Base-by-base conservation (phyloP, 2,888 invertebrate species). In the Melanophora roralis region DNA sequence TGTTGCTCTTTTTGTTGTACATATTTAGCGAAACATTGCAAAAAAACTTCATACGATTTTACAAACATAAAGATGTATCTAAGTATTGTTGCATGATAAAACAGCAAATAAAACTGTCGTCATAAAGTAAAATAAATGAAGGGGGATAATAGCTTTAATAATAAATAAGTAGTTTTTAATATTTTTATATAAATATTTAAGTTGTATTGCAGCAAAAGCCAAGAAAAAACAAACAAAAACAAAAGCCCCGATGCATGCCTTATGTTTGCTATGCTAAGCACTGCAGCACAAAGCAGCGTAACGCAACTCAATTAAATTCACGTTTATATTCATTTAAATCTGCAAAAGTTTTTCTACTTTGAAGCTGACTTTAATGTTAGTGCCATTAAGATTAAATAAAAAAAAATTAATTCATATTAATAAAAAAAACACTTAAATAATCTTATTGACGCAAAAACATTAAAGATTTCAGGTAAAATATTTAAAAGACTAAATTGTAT, bases 101-200 rank as follows among this genome's bases (percentile, higher is more conserved):
- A 69, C n/a, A 60, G 69, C 57, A 53, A 71, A 79, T 75, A 79
- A 75, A 74, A 79, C 55, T 76, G 72, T 71, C 67, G 19, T 59
- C 72, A 53, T 80, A 76, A 80, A 75, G 64, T 72, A 64, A 72
- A 68, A 76, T 73, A 64, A 64, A 80, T 76, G 49, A 27, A 19
- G 40, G 64, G 57, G 65, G 55, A 23, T 55, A 80, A 64, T 60
- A 40, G 3, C 23, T 73, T 80, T 73, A 76, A 76, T 64, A 64
- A 62, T 55, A 57, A 76, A 71, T 62, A 80, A 75, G 71, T 72
- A 62, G 36, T 71, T 79, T 79, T 79, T 71, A 79, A 75, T 79
- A 65, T 67, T 73, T 73, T n/a, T n/a, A 36, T 64, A 36, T 57
- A 14, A 12, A 38, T 49, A 36, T 40, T 36, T 21, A 1, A 16